Percentiles rank a stretch among this genome's conserved stretches.
Conservation (phyloP, 2,797 vertebrate species). For the Salarias fasciatus region DNA sequence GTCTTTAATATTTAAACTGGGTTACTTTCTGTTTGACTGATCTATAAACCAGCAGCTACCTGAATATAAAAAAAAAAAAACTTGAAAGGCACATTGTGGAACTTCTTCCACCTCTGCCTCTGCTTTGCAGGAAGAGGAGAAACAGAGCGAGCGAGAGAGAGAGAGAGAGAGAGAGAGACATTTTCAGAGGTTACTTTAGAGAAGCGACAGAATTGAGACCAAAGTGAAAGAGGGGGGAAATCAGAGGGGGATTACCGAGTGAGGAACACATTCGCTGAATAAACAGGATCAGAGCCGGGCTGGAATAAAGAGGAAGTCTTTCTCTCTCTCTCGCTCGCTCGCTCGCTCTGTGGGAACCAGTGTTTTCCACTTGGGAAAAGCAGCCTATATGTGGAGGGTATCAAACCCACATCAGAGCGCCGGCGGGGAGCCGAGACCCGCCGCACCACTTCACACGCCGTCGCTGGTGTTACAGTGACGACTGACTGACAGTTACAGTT, state of each 20-base stretch:
- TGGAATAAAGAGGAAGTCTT: conserved; percentile 59
- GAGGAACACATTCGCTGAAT: conserved; percentile 67
- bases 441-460: conserved; percentile 49
- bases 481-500: conserved; percentile 60
- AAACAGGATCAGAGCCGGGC: conserved; percentile 69
- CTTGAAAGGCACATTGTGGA: neutral
- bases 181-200: conserved; percentile 53
- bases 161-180: too few species aligned
- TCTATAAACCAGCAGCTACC: neutral
- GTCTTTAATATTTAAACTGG: too few species aligned
- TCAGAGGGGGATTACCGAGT: conserved; percentile 65
- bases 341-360: conserved; percentile 11
- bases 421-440: conserved; percentile 53
- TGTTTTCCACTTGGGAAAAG: conserved; percentile 39
- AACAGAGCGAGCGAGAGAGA: too few species aligned
- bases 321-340: conserved; percentile 5
- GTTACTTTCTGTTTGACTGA: neutral
- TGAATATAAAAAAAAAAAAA: too few species aligned
- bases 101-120: conserved; percentile 6
- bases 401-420: conserved; percentile 64
- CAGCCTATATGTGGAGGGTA: conserved; percentile 36
- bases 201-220: conserved; percentile 56
- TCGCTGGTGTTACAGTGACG: conserved; percentile 33
- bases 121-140: conserved; percentile 3
- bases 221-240: conserved; percentile 65